Conservation (phyloP, 2,113 vertebrate genomes). For the Glareola pratincola region DNA sequence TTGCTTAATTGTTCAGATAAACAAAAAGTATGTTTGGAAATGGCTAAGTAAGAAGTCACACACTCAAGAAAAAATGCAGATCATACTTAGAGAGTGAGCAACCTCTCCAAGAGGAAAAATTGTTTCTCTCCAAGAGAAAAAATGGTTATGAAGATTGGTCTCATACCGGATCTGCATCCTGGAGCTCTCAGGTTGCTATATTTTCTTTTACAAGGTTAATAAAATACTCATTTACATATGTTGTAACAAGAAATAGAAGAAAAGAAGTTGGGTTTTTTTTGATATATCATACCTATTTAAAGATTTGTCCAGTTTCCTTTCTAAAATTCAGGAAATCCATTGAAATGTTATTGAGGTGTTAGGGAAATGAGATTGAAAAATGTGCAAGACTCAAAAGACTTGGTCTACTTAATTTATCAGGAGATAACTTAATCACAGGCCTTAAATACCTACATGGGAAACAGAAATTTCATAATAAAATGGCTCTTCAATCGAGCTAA, state of each 20-base stretch:
- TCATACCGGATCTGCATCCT: neutral
- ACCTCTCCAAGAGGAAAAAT: neutral
- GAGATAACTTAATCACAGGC: neutral
- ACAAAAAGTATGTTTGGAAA: neutral
- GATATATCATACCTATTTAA: neutral
- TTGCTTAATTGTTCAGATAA: neutral
- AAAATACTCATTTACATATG: neutral
- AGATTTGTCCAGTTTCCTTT: neutral
- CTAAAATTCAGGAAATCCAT: neutral
- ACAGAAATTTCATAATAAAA: neutral
- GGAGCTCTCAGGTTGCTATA: neutral
- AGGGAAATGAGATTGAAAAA: neutral
- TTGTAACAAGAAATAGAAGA: neutral
- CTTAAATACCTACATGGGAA: constrained; percentile 1
- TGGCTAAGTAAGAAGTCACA: neutral
- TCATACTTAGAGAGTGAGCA: neutral
- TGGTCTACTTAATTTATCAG: constrained; percentile 14
- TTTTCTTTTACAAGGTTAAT: neutral
- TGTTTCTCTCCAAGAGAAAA: neutral
- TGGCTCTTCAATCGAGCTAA: neutral
- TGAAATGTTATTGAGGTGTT: neutral
- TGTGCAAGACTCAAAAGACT: neutral
- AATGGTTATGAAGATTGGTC: neutral
- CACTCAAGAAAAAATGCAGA: neutral
- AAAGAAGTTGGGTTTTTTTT: neutral